A percentile compares a stretch with the other conserved stretches of the same genome.
These are phyloP conservation scores for Trilocha varians DNA, from an alignment of 2,888 invertebrate species.

Conservation along the genomic window DNA sequence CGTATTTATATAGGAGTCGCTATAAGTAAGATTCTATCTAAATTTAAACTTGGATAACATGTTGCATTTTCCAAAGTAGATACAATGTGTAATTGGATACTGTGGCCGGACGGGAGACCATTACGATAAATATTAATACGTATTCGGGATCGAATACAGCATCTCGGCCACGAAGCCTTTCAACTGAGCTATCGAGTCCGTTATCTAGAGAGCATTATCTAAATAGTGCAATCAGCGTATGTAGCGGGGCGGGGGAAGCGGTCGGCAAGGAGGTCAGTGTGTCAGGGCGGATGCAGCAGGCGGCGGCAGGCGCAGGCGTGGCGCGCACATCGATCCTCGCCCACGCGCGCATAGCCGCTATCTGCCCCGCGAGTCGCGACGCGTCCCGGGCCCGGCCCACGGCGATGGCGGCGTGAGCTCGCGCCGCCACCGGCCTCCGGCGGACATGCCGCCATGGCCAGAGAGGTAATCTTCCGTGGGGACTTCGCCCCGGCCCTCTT, in stretches of 20 bases:
- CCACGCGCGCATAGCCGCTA: conserved; percentile 45
- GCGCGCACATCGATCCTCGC: conserved; percentile 49
- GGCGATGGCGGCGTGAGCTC: conserved; percentile 71
- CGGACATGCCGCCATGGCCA: conserved; percentile 81
- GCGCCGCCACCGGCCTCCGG: conserved; percentile 74
- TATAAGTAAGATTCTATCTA: too few species aligned
- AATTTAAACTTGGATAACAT: too few species aligned
- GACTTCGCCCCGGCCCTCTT: conserved; percentile 36
- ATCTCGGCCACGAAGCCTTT: neutral
- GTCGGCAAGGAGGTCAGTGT: conserved; percentile 47
- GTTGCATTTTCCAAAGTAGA: too few species aligned
- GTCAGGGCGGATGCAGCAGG: conserved; percentile 57
- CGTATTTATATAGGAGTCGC: too few species aligned
- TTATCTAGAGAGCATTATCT: conserved; percentile 4
- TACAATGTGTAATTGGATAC: neutral
- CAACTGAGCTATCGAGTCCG: neutral
- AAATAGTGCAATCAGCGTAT: conserved; percentile 18
- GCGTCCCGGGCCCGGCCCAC: conserved; percentile 61
- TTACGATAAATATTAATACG: neutral
- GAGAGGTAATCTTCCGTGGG: conserved; percentile 74
- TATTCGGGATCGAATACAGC: neutral
- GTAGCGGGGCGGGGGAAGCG: conserved; percentile 17
- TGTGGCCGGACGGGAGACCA: neutral
- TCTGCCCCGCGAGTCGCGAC: conserved; percentile 60
- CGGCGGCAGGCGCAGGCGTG: conserved; percentile 27